Conservation (phyloP, 2,113 vertebrate genomes). For the Saccopteryx leptura region DNA sequence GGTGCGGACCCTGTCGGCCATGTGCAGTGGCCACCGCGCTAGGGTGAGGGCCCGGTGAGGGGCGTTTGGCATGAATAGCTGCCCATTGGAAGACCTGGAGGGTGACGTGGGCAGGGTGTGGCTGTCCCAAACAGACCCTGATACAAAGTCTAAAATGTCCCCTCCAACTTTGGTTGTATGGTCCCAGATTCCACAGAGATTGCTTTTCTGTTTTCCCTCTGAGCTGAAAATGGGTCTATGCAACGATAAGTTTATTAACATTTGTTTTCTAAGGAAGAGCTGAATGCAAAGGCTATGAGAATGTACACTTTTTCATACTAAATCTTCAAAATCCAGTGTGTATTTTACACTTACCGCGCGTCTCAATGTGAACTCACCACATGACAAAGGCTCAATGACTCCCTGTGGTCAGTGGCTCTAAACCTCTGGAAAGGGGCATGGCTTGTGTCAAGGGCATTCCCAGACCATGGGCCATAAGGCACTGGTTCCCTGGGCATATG, state of each 20-base stretch:
- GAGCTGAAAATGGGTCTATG: not conserved
- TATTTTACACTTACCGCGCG: not conserved
- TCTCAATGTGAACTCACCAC: not conserved
- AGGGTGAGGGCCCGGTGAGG: constrained; percentile 88
- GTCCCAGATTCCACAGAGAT: not conserved
- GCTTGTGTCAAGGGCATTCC: not conserved
- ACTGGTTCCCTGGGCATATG: not conserved
- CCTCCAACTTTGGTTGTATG: not conserved
- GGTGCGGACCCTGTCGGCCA: constrained; percentile 94
- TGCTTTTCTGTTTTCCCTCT: not conserved
- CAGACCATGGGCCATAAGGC: not conserved
- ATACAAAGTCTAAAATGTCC: not conserved
- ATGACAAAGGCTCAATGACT: accelerated
- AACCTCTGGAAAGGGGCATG: not conserved
- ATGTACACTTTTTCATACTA: not conserved
- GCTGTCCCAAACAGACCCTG: not conserved
- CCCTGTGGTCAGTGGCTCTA: not conserved
- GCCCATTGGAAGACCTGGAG: not conserved
- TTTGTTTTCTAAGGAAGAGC: not conserved
- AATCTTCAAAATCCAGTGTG: not conserved
- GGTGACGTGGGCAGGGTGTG: not conserved
- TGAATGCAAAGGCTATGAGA: not conserved
- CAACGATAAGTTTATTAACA: not conserved
- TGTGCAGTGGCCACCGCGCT: constrained; percentile 96
- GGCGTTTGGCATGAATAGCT: not conserved